phyloP scores from a whole-genome alignment of 2,888 invertebrate genomes.

The Amiota minor region DNA sequence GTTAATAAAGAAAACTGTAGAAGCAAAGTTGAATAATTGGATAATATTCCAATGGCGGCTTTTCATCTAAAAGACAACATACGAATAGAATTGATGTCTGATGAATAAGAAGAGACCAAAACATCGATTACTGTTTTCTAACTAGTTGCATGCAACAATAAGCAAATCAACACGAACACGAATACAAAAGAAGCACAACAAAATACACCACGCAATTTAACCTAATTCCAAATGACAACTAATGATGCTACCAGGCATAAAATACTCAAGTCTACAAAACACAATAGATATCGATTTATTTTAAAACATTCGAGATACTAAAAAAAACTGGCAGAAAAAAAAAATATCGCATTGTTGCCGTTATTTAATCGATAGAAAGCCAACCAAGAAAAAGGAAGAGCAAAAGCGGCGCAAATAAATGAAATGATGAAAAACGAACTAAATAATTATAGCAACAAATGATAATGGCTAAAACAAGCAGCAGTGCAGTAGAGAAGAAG shows the following conservation, averaged over 20 bases:
- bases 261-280: not conserved
- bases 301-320: slow-evolving; percentile 13
- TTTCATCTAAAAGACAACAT: not conserved
- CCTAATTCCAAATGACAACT: slow-evolving; percentile 28
- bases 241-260: slow-evolving; percentile 7
- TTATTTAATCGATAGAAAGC: slow-evolving; percentile 60
- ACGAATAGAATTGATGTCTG: too few relatives aligned
- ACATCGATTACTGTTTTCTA: slow-evolving; percentile 15
- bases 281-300: slow-evolving; percentile 28
- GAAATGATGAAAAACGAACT: slow-evolving; percentile 24
- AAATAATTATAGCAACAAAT: slow-evolving; percentile 24
- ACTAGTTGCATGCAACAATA: slow-evolving; percentile 16
- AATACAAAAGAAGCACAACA: not conserved
- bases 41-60: not conserved
- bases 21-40: not conserved
- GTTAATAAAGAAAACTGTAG: not conserved
- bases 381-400: slow-evolving; percentile 7
- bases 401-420: not conserved
- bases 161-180: not conserved
- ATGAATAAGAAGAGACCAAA: too few relatives aligned
- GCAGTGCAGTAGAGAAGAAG: slow-evolving; percentile 21
- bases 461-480: slow-evolving; percentile 38
- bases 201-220: slow-evolving; percentile 18
- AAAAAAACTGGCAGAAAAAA: not conserved
- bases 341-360: slow-evolving; percentile 28